Conservation (phyloP, 2,113 vertebrate species). For the Albula goreensis region DNA sequence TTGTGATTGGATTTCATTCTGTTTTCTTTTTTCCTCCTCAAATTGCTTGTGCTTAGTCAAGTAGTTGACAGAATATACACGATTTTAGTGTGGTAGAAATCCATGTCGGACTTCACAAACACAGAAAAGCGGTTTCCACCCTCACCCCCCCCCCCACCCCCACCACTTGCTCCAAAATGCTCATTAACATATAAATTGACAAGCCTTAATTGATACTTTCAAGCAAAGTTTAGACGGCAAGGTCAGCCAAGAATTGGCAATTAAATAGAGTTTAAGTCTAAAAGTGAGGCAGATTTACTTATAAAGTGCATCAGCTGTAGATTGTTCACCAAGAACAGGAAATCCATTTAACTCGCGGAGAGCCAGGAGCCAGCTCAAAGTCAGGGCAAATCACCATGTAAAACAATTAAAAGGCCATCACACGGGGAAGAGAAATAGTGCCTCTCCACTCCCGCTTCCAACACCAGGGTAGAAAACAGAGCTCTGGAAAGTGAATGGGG, state of each 20-base stretch:
- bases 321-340: slow-evolving; percentile 12
- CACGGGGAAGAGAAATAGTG: not conserved
- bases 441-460: not conserved
- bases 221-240: slow-evolving; percentile 28
- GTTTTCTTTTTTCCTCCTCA: not conserved
- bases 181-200: slow-evolving; percentile 34
- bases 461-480: not conserved
- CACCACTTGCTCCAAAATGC: not conserved
- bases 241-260: slow-evolving; percentile 29
- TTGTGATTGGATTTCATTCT: not conserved
- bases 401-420: slow-evolving; percentile 17
- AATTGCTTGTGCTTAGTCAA: not conserved
- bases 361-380: not conserved
- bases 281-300: slow-evolving; percentile 19
- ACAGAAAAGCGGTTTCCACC: not conserved
- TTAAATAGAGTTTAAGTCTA: slow-evolving; percentile 24
- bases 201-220: slow-evolving; percentile 30
- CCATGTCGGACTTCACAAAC: not conserved
- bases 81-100: not conserved
- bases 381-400: not conserved
- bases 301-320: slow-evolving; percentile 12
- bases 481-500: not conserved
- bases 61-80: not conserved
- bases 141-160: not conserved
- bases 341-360: not conserved